A percentile compares a stretch with the other conserved stretches of the same genome.
phyloP scores from a whole-genome alignment of 2,797 vertebrate species.

The Mus spretus region DNA sequence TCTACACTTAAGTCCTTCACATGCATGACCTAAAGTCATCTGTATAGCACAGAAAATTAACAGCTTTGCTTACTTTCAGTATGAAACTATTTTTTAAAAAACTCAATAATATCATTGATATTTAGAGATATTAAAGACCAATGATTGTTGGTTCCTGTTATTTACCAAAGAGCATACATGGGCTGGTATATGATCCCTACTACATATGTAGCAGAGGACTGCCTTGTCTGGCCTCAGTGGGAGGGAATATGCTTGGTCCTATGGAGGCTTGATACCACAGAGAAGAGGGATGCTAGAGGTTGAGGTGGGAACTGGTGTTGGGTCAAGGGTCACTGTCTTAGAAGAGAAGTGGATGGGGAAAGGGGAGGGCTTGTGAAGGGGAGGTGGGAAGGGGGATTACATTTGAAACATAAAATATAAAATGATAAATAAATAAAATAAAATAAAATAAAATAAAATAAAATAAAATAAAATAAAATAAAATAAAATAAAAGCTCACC shows the following conservation, averaged over 20 bases:
- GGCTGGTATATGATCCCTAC: background rate
- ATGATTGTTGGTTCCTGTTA: background rate
- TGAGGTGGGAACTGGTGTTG: background rate
- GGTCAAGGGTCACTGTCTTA: background rate
- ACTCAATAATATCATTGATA: background rate
- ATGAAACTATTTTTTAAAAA: background rate
- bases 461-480: background rate
- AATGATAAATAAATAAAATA: background rate
- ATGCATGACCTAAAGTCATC: background rate
- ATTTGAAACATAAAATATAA: background rate
- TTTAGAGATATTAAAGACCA: background rate
- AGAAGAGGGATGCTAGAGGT: background rate
- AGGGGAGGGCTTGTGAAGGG: background rate
- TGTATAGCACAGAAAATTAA: background rate
- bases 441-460: no score
- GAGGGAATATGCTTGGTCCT: background rate
- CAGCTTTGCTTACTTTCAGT: background rate
- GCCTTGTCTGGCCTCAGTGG: background rate
- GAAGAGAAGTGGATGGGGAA: no score
- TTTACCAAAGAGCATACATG: background rate
- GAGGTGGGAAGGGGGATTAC: fast-evolving
- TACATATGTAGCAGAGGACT: background rate
- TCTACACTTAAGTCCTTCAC: background rate
- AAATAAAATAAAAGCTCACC: background rate
- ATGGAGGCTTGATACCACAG: background rate